phyloP scores from a whole-genome alignment of 2,113 vertebrate species.

The Mus spicilegus region DNA sequence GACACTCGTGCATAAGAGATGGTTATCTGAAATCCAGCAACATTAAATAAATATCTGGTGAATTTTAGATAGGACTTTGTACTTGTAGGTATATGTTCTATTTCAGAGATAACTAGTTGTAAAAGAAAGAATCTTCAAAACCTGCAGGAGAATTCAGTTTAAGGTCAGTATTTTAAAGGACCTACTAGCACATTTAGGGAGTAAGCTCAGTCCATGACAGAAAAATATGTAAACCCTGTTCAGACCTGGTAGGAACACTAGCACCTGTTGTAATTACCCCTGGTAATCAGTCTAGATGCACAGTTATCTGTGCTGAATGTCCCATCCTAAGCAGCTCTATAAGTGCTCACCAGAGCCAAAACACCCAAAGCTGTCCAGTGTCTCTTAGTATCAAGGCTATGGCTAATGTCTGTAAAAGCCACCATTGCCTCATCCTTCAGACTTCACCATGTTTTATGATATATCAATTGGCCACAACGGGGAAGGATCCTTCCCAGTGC shows the following conservation, averaged over 20 bases:
- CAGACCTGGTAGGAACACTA: too few relatives aligned
- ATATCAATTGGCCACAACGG: too few relatives aligned
- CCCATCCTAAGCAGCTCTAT: not conserved
- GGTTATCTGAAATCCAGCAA: not conserved
- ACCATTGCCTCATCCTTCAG: not conserved
- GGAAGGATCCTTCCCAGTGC: not conserved
- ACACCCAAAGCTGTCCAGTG: not conserved
- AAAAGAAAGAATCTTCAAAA: too few relatives aligned
- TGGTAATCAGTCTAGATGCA: not conserved
- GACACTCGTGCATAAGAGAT: rapidly evolving
- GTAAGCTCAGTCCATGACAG: not conserved
- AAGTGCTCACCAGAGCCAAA: too few relatives aligned
- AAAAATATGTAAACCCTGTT: not conserved
- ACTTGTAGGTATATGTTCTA: not conserved
- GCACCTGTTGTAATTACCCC: too few relatives aligned
- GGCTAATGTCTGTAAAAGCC: too few relatives aligned
- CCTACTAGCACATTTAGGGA: rapidly evolving
- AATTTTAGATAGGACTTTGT: not conserved
- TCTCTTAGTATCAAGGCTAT: not conserved
- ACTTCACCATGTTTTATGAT: not conserved
- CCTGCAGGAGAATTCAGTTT: not conserved
- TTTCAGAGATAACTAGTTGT: not conserved
- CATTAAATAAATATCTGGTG: too few relatives aligned
- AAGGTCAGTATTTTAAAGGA: not conserved
- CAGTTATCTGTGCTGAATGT: not conserved